phyloP scores from a whole-genome alignment of 64 coral and sea anemone species.

The Stylophora pistillata region DNA sequence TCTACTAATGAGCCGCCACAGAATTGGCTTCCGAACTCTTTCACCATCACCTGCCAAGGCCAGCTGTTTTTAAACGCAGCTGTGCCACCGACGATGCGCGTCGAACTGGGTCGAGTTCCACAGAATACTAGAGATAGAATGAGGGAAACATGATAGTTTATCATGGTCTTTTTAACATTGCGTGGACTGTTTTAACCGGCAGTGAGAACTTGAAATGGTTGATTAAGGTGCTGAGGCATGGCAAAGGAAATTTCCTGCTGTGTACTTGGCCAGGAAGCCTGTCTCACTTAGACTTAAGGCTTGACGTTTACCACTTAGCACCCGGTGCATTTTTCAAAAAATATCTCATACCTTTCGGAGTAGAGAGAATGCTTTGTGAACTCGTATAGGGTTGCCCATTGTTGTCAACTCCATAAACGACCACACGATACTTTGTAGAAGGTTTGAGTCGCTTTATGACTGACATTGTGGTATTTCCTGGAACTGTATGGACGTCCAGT shows the following conservation, averaged over 20 bases:
- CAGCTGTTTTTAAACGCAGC: background rate
- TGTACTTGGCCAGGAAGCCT: no score
- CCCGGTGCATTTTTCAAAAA: background rate
- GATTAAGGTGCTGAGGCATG: no score
- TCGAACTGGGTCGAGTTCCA: constrained; percentile 2
- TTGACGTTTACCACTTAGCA: background rate
- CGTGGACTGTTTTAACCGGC: no score
- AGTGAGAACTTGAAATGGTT: no score
- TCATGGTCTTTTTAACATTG: no score
- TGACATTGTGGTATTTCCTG: background rate
- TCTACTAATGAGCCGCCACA: constrained; percentile 23
- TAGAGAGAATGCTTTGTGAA: background rate
- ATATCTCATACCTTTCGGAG: background rate
- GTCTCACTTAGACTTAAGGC: no score
- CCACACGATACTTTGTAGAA: background rate
- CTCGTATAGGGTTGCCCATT: background rate
- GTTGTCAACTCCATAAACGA: background rate
- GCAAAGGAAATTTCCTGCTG: no score
- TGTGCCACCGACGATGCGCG: constrained; percentile 24
- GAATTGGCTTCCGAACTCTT: constrained; percentile 2
- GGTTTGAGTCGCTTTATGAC: background rate
- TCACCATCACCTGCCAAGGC: constrained; percentile 33
- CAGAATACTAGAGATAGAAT: background rate
- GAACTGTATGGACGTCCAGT: background rate
- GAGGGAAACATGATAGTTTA: no score